phyloP scores from a whole-genome alignment of 1,140 invertebrate genomes.

The Cherax quadricarinatus region DNA sequence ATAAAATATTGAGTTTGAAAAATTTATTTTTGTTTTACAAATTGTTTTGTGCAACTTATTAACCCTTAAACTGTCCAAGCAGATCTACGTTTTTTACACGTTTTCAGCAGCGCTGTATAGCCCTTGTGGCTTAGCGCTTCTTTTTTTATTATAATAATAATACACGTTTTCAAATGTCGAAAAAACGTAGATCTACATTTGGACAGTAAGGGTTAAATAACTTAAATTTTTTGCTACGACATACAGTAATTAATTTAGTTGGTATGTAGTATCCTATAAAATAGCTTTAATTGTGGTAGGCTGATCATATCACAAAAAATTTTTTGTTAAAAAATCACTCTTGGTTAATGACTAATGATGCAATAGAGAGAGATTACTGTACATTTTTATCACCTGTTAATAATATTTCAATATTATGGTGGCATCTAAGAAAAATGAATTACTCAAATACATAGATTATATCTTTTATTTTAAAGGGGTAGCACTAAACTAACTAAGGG shows the following conservation, averaged over 20 bases:
- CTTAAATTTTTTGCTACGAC: not conserved
- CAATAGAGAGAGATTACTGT: not conserved
- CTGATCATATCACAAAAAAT: not conserved
- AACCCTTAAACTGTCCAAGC: no score
- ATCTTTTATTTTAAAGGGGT: no score
- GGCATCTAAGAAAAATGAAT: not conserved
- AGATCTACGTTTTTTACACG: no score
- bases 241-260: not conserved
- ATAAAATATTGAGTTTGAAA: not conserved
- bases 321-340: not conserved
- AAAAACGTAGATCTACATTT: no score
- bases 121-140: no score
- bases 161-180: no score
- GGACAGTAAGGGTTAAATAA: no score
- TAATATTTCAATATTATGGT: not conserved
- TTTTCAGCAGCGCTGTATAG: no score
- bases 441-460: not conserved
- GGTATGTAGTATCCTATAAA: not conserved
- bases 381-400: not conserved
- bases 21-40: not conserved
- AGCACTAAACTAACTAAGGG: no score
- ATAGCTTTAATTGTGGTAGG: not conserved
- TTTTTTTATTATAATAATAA: no score
- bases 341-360: not conserved
- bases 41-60: not conserved